Evolutionary conservation across 1,140 invertebrate genomes (phyloP), one percentile per base, ranked within the genome.

Genomic region (Bactericera cockerelli): DNA sequence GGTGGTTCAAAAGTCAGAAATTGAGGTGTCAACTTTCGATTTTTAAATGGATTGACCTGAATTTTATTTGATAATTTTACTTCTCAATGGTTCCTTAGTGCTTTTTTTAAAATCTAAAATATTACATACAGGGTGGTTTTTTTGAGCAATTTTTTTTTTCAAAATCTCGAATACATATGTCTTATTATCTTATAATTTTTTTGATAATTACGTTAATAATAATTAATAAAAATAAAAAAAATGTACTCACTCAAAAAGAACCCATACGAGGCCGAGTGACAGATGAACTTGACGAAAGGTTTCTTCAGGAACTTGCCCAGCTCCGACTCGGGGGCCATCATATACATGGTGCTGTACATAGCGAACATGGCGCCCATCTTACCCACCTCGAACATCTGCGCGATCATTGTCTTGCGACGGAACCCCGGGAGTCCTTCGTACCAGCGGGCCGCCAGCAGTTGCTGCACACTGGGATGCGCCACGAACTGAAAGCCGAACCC

Each of bases 261-360:
- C 62, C 86, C 85, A 70, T 94, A 95, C 1, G 89, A 91, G 2
- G 86, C 81, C 3, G 89, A 92, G 68, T 94, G 88, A 66, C 82
- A 87, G 63, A 95, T 89, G 71, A 96, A 96, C 71, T 94, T 94
- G 66, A 94, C 88, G 69, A 94, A 94, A 0, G 92, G 91, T 67
- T 91, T 91, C 69, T 87, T 88, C 79, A 93, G 84, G 65, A 89
- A 87, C 59, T 79, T 71, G 19, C 86, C 90, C 67, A 86, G 83
- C 60, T 83, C 76, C 0, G 86, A 89, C 4, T 82, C 81, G 0
- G 89, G 89, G 0, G 82, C 77, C n/a, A 93, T 65, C 77, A 94
- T 87, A 69, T 92, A 92, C 49, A 87, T 82, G 14, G 83, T 73
- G 66, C 86, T 85, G 68, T 91, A 89, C 2, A 93, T 72, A 1